Base-by-base conservation (phyloP, 2,113 vertebrate species). In the Artemisiospiza belli region DNA sequence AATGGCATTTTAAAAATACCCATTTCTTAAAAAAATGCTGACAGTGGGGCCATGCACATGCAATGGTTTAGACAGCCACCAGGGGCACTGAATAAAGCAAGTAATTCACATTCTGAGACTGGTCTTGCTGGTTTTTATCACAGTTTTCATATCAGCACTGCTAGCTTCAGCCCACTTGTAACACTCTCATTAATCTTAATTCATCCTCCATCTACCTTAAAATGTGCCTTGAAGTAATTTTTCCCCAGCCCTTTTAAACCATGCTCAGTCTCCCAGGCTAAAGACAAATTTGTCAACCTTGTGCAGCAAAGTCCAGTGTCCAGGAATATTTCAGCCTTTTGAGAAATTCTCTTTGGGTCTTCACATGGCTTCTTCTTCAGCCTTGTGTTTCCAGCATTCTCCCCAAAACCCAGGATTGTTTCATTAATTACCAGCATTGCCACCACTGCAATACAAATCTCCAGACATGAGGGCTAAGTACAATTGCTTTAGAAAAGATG, bases 401-500 rank as follows among this genome's bases (percentile, higher is more conserved):
- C 54, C 49, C 52, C 57, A 92, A 97, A 97, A 91, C 64, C 82
- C 54, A 86, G 92, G 80, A 96, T 83, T 95, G 78, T 97, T 98
- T 97, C 97, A 98, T 97, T 98, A 98, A 98, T 94, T 97, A 92
- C 70, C 97, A 97, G 68, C 39, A n/a, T 93, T 92, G 57, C 69
- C 74, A 66, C 31, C 30, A 69, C 54, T 94, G 64, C 54, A 78
- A 28, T 93, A 77, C 90, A 95, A 95, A 96, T 96, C 75, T 95
- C 72, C 72, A 90, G 90, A 92, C 93, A 70, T 31, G 88, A 97
- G 96, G 95, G 87, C 93, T 95, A 96, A 97, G 92, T 94, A 97
- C 98, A 98, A 97, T 98, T 98, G 97, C 98, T 98, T 97, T 83
- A 97, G 97, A 97, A 98, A 98, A 97, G 96, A 98, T 97, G 97